Conservation (phyloP, 2,888 invertebrate species). For the Lycaena phlaeas region DNA sequence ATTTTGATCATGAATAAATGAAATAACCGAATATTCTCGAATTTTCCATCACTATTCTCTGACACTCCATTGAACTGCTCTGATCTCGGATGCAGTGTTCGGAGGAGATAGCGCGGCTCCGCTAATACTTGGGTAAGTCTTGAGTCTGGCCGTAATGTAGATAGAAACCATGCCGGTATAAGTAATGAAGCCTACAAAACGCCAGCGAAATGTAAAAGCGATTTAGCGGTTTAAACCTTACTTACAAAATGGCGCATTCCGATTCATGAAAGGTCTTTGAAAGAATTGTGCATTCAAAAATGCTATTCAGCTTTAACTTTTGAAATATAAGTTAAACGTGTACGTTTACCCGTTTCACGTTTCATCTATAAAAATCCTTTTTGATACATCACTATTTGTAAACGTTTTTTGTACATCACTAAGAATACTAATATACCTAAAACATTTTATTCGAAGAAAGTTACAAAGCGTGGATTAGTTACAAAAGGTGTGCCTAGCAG, state of each 20-base stretch:
- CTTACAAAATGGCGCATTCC: constrained; percentile 17
- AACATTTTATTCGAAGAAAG: no score
- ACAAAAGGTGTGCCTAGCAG: no score
- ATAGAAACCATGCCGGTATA: constrained; percentile 28
- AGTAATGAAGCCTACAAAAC: constrained; percentile 31
- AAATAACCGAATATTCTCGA: no score
- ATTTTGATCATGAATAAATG: no score
- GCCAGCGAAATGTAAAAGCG: constrained; percentile 17
- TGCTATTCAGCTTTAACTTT: constrained; percentile 10
- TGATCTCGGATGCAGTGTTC: constrained; percentile 1
- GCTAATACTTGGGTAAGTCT: neutral
- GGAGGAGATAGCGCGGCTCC: neutral
- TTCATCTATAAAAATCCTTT: neutral
- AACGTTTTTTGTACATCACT: neutral
- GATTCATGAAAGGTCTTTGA: constrained; percentile 13
- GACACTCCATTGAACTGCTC: neutral
- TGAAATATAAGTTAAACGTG: constrained; percentile 7
- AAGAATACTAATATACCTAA: no score
- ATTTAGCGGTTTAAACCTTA: constrained; percentile 18
- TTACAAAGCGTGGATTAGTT: no score
- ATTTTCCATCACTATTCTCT: no score
- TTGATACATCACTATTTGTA: neutral
- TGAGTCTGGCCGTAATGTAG: neutral
- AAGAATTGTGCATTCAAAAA: constrained; percentile 12
- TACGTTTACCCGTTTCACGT: neutral